Evolutionary conservation across 2,888 invertebrate genomes (phyloP).

Genomic region (Drosophila kokeensis): DNA sequence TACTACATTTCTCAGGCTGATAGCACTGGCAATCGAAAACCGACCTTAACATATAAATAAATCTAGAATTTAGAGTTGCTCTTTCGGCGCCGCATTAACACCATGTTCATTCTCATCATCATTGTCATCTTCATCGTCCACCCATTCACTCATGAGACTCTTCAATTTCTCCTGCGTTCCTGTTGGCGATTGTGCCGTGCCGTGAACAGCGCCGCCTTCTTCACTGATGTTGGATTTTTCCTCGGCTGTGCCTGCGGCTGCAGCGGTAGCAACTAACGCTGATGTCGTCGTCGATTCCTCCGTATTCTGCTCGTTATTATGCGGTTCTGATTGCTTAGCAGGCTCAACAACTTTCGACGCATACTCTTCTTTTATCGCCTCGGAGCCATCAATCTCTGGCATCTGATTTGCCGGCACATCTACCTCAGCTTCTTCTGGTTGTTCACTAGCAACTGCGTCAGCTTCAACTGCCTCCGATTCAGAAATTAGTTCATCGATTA

Average conservation of each 20-base stretch:
- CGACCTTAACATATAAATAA: conserved; percentile 81
- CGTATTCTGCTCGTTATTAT: conserved; percentile 13
- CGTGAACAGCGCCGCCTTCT: conserved; percentile 31
- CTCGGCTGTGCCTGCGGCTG: conserved; percentile 2
- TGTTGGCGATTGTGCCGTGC: conserved; percentile 30
- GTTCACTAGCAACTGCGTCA: conserved; percentile 16
- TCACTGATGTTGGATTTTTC: conserved; percentile 41
- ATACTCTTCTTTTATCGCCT: conserved; percentile 14
- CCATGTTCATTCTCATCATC: conserved; percentile 77
- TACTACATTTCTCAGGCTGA: conserved; percentile 20
- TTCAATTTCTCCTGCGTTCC: conserved; percentile 78
- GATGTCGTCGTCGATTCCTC: conserved; percentile 15
- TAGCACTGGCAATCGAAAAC: conserved; percentile 40
- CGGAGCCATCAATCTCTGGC: conserved; percentile 23
- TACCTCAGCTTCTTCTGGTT: conserved; percentile 10
- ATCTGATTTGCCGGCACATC: conserved; percentile 30
- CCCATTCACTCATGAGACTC: conserved; percentile 85
- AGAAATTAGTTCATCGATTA: conserved; percentile 69
- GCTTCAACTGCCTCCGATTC: conserved; percentile 46
- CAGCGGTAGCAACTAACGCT: conserved; percentile 4
- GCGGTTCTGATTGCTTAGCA: conserved; percentile 12
- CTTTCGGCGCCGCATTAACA: conserved; percentile 71
- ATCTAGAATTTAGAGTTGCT: conserved; percentile 81
- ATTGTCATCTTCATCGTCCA: conserved; percentile 83
- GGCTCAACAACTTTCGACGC: conserved; percentile 8